Conservation (phyloP, 2,888 invertebrate species). For the Hydrotaea cyrtoneurina region DNA sequence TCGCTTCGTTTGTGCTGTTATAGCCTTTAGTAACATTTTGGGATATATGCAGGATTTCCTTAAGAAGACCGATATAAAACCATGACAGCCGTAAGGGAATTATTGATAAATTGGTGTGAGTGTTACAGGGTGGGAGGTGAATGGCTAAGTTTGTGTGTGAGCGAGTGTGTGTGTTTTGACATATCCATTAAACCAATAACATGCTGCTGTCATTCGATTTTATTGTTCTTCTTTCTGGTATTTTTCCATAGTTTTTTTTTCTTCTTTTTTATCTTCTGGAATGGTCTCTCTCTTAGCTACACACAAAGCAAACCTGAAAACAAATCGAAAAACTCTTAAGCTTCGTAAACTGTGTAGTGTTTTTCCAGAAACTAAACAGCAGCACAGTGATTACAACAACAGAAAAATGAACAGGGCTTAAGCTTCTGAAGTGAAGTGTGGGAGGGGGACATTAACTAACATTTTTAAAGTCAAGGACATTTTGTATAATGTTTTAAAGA, state of each 20-base stretch:
- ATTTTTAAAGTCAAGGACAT: too few relatives aligned
- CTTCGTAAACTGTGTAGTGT: background rate
- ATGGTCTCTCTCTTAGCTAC: too few relatives aligned
- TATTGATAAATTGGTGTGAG: slow-evolving; percentile 14
- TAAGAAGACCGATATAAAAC: background rate
- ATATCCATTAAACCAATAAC: slow-evolving; percentile 53
- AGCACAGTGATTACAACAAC: background rate
- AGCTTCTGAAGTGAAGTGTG: too few relatives aligned
- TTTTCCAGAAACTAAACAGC: background rate
- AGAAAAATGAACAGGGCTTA: too few relatives aligned
- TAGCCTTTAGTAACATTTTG: background rate
- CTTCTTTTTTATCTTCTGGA: background rate
- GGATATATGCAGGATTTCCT: background rate
- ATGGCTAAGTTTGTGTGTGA: background rate
- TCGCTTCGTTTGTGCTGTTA: background rate
- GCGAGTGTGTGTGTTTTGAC: slow-evolving; percentile 29
- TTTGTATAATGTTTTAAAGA: too few relatives aligned
- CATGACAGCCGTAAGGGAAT: slow-evolving; percentile 33
- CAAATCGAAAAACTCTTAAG: background rate
- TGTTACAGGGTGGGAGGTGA: background rate
- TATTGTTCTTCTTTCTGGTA: background rate
- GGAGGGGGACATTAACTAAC: too few relatives aligned
- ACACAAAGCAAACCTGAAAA: background rate
- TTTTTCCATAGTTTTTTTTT: slow-evolving; percentile 39
- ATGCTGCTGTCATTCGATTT: background rate